Base-by-base conservation (phyloP, 2,113 vertebrate species). In the Poecile atricapillus region DNA sequence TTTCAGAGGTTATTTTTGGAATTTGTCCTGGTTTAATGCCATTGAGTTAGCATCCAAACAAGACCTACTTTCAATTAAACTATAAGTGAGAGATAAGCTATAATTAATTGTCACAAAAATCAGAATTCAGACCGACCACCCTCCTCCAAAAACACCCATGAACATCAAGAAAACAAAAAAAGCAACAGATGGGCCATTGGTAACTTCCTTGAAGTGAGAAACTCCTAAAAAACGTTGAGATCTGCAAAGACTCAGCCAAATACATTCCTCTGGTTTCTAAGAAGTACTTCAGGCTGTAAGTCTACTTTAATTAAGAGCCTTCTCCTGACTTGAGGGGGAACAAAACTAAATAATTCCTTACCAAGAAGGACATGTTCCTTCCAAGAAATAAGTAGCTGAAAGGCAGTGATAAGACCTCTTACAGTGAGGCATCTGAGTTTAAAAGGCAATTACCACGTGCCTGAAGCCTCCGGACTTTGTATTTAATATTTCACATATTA, bases 331-430 rank as follows among this genome's bases (percentile, higher is more conserved):
- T 83, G 17, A 78, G 28, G 25, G 20, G 22, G 30, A 91, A 74
- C 43, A 96, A 83, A 91, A 69, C 73, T 13, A 87, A 89, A 68
- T 87, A 41, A 93, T 82, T 58, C 49, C 64, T 88, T 96, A 60
- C 47, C 50, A 78, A 70, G 81, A 78, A 94, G 47, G 31, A 52
- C 28, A 77, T 2, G 1, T 60, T 83, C 35, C 76, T 96, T 93
- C 85, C 73, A 68, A 95, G 94, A 96, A 95, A 15, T 70, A 83
- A 86, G 78, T 63, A 86, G 69, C 93, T 94, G 92, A 83, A 71
- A 5, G 0, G 68, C 79, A 83, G 49, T 0, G 90, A 92, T 95
- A 97, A 95, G 80, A 74, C 50, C 35, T 39, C 89, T 94, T 74
- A 89, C 56, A 70, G 84, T 81, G 90, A 81, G 33, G 27, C 73